phyloP scores from a whole-genome alignment of 1,140 invertebrate genomes.

The Atta colombica region DNA sequence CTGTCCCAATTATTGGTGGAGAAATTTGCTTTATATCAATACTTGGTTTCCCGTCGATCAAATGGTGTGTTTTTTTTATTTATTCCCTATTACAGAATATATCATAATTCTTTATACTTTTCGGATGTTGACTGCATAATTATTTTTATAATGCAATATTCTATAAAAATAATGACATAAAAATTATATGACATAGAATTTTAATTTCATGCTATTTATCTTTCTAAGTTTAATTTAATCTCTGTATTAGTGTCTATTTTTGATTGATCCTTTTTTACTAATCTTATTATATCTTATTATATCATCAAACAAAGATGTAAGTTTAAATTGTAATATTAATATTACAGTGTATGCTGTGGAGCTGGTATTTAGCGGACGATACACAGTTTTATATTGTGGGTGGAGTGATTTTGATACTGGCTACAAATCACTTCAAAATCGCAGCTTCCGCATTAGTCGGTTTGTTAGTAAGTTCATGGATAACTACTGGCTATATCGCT shows the following conservation, averaged over 20 bases:
- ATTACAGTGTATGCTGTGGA: slow-evolving; percentile 94
- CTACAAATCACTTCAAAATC: slow-evolving; percentile 91
- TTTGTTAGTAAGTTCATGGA: slow-evolving; percentile 91
- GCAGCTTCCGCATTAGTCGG: slow-evolving; percentile 89
- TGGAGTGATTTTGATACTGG: slow-evolving; percentile 92
- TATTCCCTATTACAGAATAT: background rate
- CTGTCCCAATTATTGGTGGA: slow-evolving; percentile 95
- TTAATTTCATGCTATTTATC: slow-evolving; percentile 9
- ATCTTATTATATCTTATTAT: background rate
- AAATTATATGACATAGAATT: slow-evolving; percentile 27
- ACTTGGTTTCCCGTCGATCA: slow-evolving; percentile 94
- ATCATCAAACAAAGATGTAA: background rate
- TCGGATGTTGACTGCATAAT: background rate
- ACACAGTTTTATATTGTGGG: slow-evolving; percentile 94
- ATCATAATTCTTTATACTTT: background rate
- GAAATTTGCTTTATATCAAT: slow-evolving; percentile 94
- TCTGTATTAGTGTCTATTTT: slow-evolving; percentile 16
- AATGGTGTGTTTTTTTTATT: slow-evolving; percentile 89
- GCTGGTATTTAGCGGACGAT: slow-evolving; percentile 95
- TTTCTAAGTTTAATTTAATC: background rate
- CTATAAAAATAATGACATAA: background rate
- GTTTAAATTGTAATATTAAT: slow-evolving; percentile 44
- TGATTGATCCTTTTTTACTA: background rate
- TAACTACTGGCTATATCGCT: slow-evolving; percentile 93
- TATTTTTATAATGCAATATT: slow-evolving; percentile 3